Evolutionary conservation across 2,888 invertebrate species (phyloP).

Genomic region (Heliothis peltigera): DNA sequence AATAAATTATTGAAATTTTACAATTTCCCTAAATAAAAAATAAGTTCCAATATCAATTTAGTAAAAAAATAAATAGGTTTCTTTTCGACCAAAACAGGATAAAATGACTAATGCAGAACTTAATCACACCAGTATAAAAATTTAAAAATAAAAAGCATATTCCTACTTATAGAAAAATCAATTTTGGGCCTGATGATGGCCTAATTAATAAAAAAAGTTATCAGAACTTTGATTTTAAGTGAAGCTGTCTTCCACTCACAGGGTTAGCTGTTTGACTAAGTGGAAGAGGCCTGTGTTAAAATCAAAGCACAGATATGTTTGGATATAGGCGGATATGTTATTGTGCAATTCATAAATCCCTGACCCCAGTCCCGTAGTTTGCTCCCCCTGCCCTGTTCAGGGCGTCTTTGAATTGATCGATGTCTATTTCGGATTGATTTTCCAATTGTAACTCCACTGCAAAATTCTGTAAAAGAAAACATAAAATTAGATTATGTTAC

Average conservation of each 20-base stretch:
- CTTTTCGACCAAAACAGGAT: slow-evolving; percentile 51
- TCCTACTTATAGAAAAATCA: slow-evolving; percentile 57
- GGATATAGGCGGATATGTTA: slow-evolving; percentile 62
- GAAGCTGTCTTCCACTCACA: slow-evolving; percentile 18
- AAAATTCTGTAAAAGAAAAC: slow-evolving; percentile 91
- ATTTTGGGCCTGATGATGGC: slow-evolving; percentile 64
- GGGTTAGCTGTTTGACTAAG: slow-evolving; percentile 6
- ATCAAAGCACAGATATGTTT: slow-evolving; percentile 66
- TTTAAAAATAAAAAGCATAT: slow-evolving; percentile 52
- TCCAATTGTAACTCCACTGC: slow-evolving; percentile 94
- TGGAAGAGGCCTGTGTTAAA: slow-evolving; percentile 53
- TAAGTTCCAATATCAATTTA: slow-evolving; percentile 70
- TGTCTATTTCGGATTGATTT: slow-evolving; percentile 92
- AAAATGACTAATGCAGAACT: slow-evolving; percentile 53
- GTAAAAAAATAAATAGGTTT: slow-evolving; percentile 68
- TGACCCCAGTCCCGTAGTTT: slow-evolving; percentile 94
- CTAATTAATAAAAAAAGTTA: slow-evolving; percentile 59
- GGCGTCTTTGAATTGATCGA: slow-evolving; percentile 92
- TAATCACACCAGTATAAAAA: slow-evolving; percentile 55
- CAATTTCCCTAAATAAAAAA: slow-evolving; percentile 63
- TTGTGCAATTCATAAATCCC: slow-evolving; percentile 90
- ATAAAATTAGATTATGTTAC: slow-evolving; percentile 17
- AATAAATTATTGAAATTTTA: slow-evolving; percentile 59
- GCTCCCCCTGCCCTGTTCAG: slow-evolving; percentile 94
- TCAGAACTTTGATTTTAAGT: slow-evolving; percentile 62